Evolutionary conservation across 2,797 vertebrate genomes (phyloP).

Genomic region (Poecilia picta): DNA sequence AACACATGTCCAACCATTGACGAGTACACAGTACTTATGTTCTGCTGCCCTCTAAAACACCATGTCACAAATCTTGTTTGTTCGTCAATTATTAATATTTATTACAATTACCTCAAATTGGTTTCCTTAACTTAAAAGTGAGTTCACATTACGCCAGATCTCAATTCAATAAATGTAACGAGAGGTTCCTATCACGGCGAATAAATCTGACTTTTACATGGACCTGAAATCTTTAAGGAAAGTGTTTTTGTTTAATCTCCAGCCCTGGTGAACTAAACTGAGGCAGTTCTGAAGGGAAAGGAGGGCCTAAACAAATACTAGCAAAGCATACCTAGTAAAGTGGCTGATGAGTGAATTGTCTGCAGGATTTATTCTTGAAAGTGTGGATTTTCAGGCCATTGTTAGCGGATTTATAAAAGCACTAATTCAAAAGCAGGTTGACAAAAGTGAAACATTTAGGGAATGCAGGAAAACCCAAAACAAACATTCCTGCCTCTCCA

Average conservation of each 20-base stretch:
- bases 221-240: neutral
- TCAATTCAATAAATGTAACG: neutral
- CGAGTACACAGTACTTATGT: neutral
- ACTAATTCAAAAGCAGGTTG: conserved; percentile 4
- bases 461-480: conserved; percentile 10
- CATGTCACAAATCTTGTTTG: neutral
- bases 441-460: conserved; percentile 4
- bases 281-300: neutral
- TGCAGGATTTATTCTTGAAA: neutral
- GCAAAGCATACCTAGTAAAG: neutral
- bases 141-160: neutral
- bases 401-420: neutral
- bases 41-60: neutral
- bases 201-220: neutral
- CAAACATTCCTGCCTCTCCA: conserved; percentile 22
- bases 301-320: neutral
- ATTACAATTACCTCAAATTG: neutral
- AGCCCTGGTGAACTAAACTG: neutral
- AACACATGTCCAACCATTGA: neutral
- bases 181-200: neutral
- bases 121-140: neutral
- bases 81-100: neutral
- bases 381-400: neutral
- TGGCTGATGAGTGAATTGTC: neutral
- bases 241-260: neutral